These are phyloP conservation scores for Lutraria rhynchaena DNA, from an alignment of 1,140 invertebrate genomes.

Conservation along the genomic window DNA sequence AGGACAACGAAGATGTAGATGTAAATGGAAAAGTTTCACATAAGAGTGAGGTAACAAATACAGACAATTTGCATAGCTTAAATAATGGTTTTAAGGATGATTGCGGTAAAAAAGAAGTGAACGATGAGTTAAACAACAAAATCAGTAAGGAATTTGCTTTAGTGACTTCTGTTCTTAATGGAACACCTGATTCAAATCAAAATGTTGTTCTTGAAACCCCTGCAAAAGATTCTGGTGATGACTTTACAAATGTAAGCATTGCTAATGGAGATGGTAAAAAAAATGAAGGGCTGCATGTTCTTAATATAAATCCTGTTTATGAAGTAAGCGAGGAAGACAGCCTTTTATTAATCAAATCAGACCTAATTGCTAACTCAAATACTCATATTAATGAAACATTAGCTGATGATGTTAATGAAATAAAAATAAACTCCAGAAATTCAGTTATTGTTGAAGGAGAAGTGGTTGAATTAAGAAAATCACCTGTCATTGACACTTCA, in stretches of 20 bases:
- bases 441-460: slow-evolving; percentile 42
- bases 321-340: slow-evolving; percentile 26
- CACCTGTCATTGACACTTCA: slow-evolving; percentile 1
- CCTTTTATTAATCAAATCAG: too few species aligned
- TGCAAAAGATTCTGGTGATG: too few species aligned
- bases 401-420: neutral
- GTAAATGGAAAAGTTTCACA: neutral
- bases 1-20: slow-evolving; percentile 46
- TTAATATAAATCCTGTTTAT: slow-evolving; percentile 52
- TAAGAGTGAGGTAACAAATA: neutral
- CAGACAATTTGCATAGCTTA: neutral
- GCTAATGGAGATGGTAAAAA: neutral
- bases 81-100: neutral
- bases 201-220: too few species aligned
- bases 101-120: neutral
- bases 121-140: neutral
- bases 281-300: neutral
- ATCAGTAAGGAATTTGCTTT: slow-evolving; percentile 2
- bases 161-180: slow-evolving; percentile 5
- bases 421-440: neutral
- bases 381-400: neutral
- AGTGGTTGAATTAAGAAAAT: slow-evolving; percentile 45
- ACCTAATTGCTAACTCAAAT: neutral
- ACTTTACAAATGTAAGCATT: neutral
- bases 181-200: too few species aligned